Evolutionary conservation across 1,140 invertebrate species (phyloP).

Genomic region (Tetramorium parvispinum): DNA sequence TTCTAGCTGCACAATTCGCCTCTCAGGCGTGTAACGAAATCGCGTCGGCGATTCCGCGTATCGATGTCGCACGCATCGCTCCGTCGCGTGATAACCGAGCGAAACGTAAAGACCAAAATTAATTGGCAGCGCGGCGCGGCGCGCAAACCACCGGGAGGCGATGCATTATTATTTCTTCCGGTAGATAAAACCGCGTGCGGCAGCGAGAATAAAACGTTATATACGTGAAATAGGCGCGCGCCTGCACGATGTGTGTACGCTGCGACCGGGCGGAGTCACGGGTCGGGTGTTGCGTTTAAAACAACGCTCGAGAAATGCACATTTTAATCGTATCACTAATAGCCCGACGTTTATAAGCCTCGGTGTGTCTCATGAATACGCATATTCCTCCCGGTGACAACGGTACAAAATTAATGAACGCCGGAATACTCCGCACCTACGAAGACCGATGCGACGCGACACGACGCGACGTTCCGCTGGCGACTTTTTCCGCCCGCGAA

Average conservation of each 20-base stretch:
- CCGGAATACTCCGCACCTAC: conserved; percentile 65
- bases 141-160: conserved; percentile 62
- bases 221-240: conserved; percentile 52
- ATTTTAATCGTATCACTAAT: conserved; percentile 82
- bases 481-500: conserved; percentile 51
- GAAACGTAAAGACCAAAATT: conserved; percentile 52
- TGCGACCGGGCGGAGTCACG: conserved; percentile 62
- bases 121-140: conserved; percentile 25
- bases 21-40: conserved; percentile 33
- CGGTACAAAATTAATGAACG: conserved; percentile 79
- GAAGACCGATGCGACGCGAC: conserved; percentile 11
- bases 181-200: conserved; percentile 65
- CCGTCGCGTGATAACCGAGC: conserved; percentile 52
- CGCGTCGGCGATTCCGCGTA: conserved; percentile 16
- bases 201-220: conserved; percentile 65
- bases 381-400: conserved; percentile 77
- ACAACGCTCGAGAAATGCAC: conserved; percentile 80
- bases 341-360: conserved; percentile 80
- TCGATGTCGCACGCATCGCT: conserved; percentile 39
- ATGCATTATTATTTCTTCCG: conserved; percentile 74
- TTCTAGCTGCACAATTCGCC: background rate
- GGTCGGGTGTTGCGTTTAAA: conserved; percentile 74
- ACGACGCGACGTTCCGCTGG: conserved; percentile 11
- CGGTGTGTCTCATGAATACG: conserved; percentile 81
- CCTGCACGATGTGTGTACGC: background rate